Base-by-base conservation (phyloP, 1,140 invertebrate species). In the Drosophila novamexicana region DNA sequence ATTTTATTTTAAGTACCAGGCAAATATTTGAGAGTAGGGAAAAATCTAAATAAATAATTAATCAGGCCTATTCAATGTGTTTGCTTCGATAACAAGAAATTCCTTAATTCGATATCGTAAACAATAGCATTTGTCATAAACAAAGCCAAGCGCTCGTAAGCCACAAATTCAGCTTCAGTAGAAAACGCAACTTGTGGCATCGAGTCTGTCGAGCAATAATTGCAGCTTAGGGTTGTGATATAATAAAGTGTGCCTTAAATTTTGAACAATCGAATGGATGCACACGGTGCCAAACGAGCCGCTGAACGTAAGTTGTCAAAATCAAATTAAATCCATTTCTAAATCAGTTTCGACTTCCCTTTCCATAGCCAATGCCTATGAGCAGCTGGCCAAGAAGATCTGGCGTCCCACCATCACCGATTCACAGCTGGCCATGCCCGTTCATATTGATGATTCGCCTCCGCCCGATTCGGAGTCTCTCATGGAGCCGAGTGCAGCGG, bases 381-480 rank as follows among this genome's bases (percentile, higher is more conserved):
- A 65, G 50, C 66, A 78, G 49, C 49, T 86, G 75, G 78, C 82
- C 49, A 70, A 75, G 29, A 71, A 75, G 56, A 79, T 86, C 36
- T 85, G 77, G 75, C 67, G 70, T 6, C 74, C 83, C 45, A 75
- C 59, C 6, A 47, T 62, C 9, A 40, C 45, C 10, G 79, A 81
- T 8, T 3, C 59, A 8, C 22, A 42, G 12, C 56, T 69, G n/a
- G 44, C 45, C 0, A n/a, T 75, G 8, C 34, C 50, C 12, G 18
- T 42, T 12, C 37, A n/a, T 7, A 14, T 45, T 4, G 9, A 37
- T 2, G 64, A 54, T 32, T 36, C 42, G 29, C 47, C 18, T 18
- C 10, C 12, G 9, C 14, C 59, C 10, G 52, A 63, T 0, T 29
- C 50, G n/a, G 29, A 81, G n/a, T 7, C 63, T 1, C 56, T n/a